A percentile compares a stretch with the other conserved stretches of the same genome.
Conservation (phyloP, 2,113 vertebrate genomes). For the Centropristis striata region DNA sequence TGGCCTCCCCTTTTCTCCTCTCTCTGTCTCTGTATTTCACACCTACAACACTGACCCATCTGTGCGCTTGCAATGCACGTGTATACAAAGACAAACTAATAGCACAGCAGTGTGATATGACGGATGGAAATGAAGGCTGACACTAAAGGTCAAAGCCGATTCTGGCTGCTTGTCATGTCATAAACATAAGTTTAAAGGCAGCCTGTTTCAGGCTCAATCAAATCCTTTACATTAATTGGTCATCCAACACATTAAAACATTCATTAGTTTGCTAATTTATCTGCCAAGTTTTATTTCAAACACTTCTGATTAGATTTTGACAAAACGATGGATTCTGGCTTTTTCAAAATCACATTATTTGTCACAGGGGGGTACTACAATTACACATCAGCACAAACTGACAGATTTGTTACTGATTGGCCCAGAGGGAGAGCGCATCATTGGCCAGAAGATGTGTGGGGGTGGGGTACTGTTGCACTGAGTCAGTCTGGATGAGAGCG, state of each 20-base stretch:
- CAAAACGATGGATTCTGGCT: slow-evolving; percentile 42
- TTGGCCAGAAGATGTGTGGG: slow-evolving; percentile 49
- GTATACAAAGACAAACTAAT: not conserved
- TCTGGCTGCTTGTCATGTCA: not conserved
- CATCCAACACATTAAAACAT: not conserved
- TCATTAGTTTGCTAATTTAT: slow-evolving; percentile 9
- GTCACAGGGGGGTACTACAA: slow-evolving; percentile 49
- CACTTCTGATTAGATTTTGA: slow-evolving; percentile 22
- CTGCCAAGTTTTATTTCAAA: slow-evolving; percentile 21
- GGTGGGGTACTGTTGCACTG: slow-evolving; percentile 40
- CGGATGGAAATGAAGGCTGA: not conserved
- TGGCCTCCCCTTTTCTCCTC: slow-evolving; percentile 45
- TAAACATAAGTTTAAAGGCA: not conserved
- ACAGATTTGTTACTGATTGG: slow-evolving; percentile 75
- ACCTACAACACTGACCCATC: slow-evolving; percentile 67
- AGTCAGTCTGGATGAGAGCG: slow-evolving; percentile 57
- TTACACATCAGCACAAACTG: slow-evolving; percentile 61
- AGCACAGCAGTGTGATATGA: not conserved
- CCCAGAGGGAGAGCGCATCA: slow-evolving; percentile 64
- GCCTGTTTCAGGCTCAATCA: not conserved
- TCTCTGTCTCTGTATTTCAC: slow-evolving; percentile 52
- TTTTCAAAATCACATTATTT: slow-evolving; percentile 43
- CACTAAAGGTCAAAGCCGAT: not conserved
- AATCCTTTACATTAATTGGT: not conserved
- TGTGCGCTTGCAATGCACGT: slow-evolving; percentile 14